Evolutionary conservation across 2,888 invertebrate species (phyloP).

Genomic region (Cancer borealis): DNA sequence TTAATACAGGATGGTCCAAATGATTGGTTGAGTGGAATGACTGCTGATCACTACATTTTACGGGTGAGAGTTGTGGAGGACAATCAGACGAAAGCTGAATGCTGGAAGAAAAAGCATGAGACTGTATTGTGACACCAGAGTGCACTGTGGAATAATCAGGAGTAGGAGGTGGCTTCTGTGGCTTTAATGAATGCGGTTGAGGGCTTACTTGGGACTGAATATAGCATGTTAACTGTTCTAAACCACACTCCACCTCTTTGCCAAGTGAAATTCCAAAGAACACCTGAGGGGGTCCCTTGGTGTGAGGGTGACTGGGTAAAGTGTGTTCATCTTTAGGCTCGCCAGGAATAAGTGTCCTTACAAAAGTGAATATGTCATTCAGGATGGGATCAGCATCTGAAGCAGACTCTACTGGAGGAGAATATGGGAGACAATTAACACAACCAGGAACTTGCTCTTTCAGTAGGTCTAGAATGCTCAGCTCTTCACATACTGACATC

Average conservation of each 20-base stretch:
- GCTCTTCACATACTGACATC: background rate
- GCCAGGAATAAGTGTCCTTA: background rate
- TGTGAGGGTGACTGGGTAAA: background rate
- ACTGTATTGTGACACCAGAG: background rate
- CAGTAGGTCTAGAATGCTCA: background rate
- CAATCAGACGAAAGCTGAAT: background rate
- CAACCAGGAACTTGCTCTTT: background rate
- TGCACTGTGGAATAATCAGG: background rate
- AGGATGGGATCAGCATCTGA: background rate
- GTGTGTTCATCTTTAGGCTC: background rate
- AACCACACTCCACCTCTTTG: background rate
- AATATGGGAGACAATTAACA: background rate
- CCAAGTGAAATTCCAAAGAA: background rate
- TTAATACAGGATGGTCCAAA: background rate
- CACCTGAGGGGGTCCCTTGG: background rate
- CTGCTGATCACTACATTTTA: background rate
- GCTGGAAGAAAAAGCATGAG: background rate
- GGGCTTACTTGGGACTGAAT: background rate
- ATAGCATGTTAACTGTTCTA: background rate
- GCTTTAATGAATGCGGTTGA: background rate
- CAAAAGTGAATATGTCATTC: background rate
- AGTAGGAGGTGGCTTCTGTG: background rate
- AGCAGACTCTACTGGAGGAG: background rate
- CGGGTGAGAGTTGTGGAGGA: background rate
- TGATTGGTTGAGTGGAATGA: background rate